A percentile compares a stretch with the other conserved stretches of the same genome.
phyloP scores from a whole-genome alignment of 2,113 vertebrate species.

The Hydrochoerus hydrochaeris region DNA sequence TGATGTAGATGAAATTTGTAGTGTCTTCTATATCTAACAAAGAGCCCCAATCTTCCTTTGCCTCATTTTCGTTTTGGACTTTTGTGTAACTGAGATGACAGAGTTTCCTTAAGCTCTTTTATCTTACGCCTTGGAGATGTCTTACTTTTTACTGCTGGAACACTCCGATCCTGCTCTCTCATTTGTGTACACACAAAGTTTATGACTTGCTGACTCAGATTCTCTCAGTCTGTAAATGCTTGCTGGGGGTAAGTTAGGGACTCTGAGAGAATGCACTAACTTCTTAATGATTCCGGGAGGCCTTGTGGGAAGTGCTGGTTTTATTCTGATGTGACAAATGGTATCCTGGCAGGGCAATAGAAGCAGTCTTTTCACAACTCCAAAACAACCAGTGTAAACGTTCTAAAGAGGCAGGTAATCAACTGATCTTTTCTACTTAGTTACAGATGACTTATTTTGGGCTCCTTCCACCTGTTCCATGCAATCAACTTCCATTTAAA shows the following conservation, averaged over 20 bases:
- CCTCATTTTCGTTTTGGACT: background rate
- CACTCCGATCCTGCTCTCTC: background rate
- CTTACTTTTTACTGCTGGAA: slow-evolving; percentile 37
- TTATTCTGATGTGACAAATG: slow-evolving; percentile 42
- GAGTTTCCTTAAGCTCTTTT: background rate
- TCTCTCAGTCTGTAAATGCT: slow-evolving; percentile 25
- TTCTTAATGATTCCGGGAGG: slow-evolving; percentile 66
- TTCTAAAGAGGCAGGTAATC: background rate
- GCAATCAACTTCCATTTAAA: background rate
- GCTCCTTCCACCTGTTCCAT: background rate
- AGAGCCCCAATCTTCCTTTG: background rate
- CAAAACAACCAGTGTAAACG: background rate
- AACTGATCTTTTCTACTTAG: background rate
- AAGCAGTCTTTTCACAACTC: background rate
- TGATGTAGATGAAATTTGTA: background rate
- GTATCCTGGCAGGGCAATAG: background rate
- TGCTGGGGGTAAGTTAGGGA: slow-evolving; percentile 35
- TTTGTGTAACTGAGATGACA: background rate
- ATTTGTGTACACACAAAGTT: background rate
- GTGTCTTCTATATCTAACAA: background rate
- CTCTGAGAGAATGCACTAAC: background rate
- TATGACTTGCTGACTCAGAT: slow-evolving; percentile 65
- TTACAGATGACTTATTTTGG: background rate
- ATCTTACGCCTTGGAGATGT: background rate
- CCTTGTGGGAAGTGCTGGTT: background rate